Evolutionary conservation across 2,797 vertebrate species (phyloP), one percentile per base, ranked within the genome.

Genomic region (Girardinus metallicus): DNA sequence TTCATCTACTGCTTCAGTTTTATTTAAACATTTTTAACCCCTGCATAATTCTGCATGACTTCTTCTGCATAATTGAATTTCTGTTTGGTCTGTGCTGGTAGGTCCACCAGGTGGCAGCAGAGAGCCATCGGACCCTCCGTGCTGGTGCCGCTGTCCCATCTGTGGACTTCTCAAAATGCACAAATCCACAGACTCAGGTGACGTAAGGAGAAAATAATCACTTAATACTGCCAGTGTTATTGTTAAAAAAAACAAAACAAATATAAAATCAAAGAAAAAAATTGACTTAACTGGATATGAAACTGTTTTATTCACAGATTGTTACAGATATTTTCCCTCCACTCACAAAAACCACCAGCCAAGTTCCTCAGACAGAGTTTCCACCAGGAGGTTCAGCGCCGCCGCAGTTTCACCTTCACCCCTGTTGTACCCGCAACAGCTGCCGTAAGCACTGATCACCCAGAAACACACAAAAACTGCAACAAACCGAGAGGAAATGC

Each of bases 391-490:
- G 90, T 94, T 92, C 73, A 66, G 94, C 34, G n/a, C 75, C 39
- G 34, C 78, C 36, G 15, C 77, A 77, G 13, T 79, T 41, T 39
- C 89, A 9, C 64, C 86, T 75, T 41, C 79, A 9, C 76, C 94
- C 0, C 49, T 96, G 47, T 91, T 94, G 0, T 89, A 82, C 0
- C 75, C 91, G 71, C 71, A 12, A 78, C 80, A 16, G 86, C 74
- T 94, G 31, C 90, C 96, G 98, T 98, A 93, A 97, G 97, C 89
- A 36, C 73, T 4, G 3, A 36, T 41, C 34, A 23, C 21, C 9
- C 21, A 3, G 41, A 12, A 71, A n/a, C 10, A 1, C 36, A 23
- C 9, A 23, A 53, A 51, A 51, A 53, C 23, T 51, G 16, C 8
- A 53, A 53, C 49, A 26, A 53, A 53, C 49, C 49, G 1, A 18